Evolutionary conservation across 2,113 vertebrate genomes (phyloP), one percentile per base, ranked within the genome.

Genomic region (Rutilus rutilus): DNA sequence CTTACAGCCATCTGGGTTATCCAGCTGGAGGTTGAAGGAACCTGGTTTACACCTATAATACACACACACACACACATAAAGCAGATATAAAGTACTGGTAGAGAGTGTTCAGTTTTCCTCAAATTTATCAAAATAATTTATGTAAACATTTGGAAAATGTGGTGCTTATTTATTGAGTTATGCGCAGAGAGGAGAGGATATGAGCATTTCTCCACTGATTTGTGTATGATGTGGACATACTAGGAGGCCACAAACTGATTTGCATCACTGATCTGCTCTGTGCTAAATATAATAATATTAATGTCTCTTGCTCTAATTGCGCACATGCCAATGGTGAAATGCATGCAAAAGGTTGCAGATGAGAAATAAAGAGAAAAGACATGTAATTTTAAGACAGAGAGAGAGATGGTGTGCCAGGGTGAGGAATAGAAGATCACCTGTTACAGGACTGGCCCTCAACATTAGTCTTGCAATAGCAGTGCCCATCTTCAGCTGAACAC

Each of bases 401-500:
- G 25, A 23, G 30, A 30, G 21, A 50, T 15, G 14, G 30, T 45
- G 33, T 27, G 42, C 6, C 1, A 62, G 79, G 4, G 23, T 39
- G 67, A 65, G 57, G 39, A 9, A 6, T 27, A 42, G 45, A 19
- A 1, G 0, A 0, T 87, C 57, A 99, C 98, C 96, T 97, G 94
- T 96, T 94, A 87, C 98, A 98, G 79, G 92, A 62, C 15, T 93
- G 90, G 12, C 97, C 97, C 90, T 99, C 98, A 87, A 96, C 97
- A 3, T 94, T 95, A 17, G 88, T 80, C 87, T 96, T 98, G 91
- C 98, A 99, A 88, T 89, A 87, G 75, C 98, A 99, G 3, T 65
- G 92, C 62, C 98, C 98, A 0, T 96, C 95, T 92, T 81, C 90
- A 65, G 95, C 89, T 42, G 96, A 95, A 11, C 98, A 99, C 74